phyloP scores from a whole-genome alignment of 2,888 invertebrate genomes.

The Pseudococcus longispinus region DNA sequence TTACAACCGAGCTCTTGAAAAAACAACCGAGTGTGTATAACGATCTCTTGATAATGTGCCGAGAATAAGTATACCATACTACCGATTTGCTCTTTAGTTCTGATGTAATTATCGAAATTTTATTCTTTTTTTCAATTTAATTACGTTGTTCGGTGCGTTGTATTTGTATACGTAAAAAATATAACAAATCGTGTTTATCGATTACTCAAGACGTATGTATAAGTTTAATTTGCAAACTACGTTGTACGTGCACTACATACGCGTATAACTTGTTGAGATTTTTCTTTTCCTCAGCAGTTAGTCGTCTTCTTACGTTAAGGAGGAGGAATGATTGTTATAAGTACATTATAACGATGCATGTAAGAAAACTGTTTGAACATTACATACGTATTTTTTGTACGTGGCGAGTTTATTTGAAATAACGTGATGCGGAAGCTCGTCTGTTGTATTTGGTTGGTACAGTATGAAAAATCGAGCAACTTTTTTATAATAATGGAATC shows the following conservation, averaged over 20 bases:
- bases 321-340: too few species aligned
- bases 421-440: neutral
- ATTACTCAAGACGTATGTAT: neutral
- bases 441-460: neutral
- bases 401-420: neutral
- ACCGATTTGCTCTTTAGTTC: neutral
- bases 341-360: too few species aligned
- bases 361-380: too few species aligned
- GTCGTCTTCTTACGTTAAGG: too few species aligned
- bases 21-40: neutral
- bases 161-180: neutral
- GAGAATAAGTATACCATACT: neutral
- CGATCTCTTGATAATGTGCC: neutral
- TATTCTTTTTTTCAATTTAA: neutral
- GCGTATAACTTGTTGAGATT: too few species aligned
- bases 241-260: too few species aligned
- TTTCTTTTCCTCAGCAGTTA: too few species aligned
- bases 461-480: neutral
- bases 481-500: neutral
- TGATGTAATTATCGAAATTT: conserved; percentile 12
- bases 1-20: neutral
- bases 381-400: neutral
- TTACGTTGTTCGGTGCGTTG: neutral
- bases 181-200: neutral
- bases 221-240: neutral